phyloP scores from a whole-genome alignment of 2,113 vertebrate species.

The Noctilio leporinus region DNA sequence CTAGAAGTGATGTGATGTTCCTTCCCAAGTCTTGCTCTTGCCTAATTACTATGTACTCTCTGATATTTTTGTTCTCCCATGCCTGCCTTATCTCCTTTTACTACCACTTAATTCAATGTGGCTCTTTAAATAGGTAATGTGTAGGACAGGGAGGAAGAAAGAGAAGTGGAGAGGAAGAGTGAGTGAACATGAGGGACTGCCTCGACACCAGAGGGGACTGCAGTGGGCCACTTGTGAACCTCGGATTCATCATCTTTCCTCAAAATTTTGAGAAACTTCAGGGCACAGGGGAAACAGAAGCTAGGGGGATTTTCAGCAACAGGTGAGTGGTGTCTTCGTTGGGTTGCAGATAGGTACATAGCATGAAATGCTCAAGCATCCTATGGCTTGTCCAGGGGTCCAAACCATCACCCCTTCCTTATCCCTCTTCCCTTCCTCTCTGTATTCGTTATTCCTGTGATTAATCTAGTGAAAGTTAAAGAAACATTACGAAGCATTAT shows the following conservation, averaged over 20 bases:
- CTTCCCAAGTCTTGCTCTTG: not conserved
- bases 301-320: not conserved
- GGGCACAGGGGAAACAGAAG: not conserved
- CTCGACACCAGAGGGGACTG: not conserved
- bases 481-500: not conserved
- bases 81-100: not conserved
- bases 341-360: not conserved
- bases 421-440: not conserved
- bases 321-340: not conserved
- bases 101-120: not conserved
- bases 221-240: not conserved
- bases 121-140: not conserved
- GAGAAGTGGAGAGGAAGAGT: not conserved
- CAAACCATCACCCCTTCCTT: not conserved
- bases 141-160: not conserved
- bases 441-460: not conserved
- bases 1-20: not conserved
- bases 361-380: not conserved
- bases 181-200: not conserved
- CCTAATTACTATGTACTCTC: not conserved
- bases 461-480: not conserved
- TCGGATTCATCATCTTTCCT: not conserved
- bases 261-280: not conserved
- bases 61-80: not conserved
- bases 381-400: not conserved